A percentile compares a stretch with the other conserved stretches of the same genome.
Conservation (phyloP, 1,140 invertebrate genomes). For the Calliopsis andreniformis region DNA sequence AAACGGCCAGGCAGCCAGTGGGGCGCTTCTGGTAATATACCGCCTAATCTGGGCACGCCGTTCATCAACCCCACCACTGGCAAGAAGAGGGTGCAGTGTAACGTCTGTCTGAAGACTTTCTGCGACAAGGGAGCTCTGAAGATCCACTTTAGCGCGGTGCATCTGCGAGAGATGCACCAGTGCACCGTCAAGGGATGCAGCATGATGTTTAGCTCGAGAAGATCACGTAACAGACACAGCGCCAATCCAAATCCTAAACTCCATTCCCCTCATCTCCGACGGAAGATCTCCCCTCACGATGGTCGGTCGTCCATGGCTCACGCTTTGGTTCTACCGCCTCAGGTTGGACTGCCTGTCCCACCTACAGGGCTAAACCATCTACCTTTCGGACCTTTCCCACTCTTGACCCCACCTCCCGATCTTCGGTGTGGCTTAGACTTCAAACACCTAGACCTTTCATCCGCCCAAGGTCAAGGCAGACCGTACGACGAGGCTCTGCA, state of each 20-base stretch:
- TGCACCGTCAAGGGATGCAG: constrained; percentile 99
- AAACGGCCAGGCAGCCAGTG: constrained; percentile 89
- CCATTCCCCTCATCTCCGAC: constrained; percentile 95
- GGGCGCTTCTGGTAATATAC: constrained; percentile 88
- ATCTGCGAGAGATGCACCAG: constrained; percentile 99
- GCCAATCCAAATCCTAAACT: constrained; percentile 99
- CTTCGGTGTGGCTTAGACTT: constrained; percentile 86
- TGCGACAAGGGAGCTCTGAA: constrained; percentile 99
- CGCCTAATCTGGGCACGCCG: constrained; percentile 92
- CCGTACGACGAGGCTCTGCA: constrained; percentile 76
- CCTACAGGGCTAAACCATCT: constrained; percentile 85
- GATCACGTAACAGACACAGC: constrained; percentile 97
- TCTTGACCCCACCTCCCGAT: constrained; percentile 88
- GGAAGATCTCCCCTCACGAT: constrained; percentile 96
- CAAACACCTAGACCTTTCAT: constrained; percentile 85
- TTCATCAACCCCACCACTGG: constrained; percentile 95
- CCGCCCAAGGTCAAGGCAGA: constrained; percentile 64
- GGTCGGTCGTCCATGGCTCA: constrained; percentile 93
- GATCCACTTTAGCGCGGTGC: constrained; percentile 99
- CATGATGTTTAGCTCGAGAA: constrained; percentile 99
- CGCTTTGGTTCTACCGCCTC: constrained; percentile 88
- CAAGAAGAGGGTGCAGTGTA: constrained; percentile 98
- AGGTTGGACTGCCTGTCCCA: constrained; percentile 84
- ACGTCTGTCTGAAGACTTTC: constrained; percentile 99
- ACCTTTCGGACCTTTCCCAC: constrained; percentile 88